A percentile compares a stretch with the other conserved stretches of the same genome.
Conservation (phyloP, 2,113 vertebrate species). For the Aspiorhynchus laticeps region DNA sequence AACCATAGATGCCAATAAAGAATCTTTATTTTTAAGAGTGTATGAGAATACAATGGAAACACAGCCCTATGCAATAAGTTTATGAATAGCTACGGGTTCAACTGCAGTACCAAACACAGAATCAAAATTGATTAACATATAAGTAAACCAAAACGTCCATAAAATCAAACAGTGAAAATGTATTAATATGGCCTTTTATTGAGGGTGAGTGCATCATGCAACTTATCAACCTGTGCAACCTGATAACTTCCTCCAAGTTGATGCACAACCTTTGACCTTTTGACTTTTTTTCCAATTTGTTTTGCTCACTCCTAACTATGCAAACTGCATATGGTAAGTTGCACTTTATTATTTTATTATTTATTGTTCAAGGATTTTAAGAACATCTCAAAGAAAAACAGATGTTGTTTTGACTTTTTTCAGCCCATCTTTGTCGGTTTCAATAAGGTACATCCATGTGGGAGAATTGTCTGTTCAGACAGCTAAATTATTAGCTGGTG, state of each 20-base stretch:
- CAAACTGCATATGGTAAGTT: not conserved
- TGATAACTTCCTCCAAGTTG: not conserved
- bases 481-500: slow-evolving; percentile 68
- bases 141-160: not conserved
- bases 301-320: not conserved
- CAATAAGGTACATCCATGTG: slow-evolving; percentile 30
- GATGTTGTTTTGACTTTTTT: slow-evolving; percentile 18
- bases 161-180: not conserved
- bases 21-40: no score
- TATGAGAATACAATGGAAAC: no score
- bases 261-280: not conserved
- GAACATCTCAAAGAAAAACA: not conserved
- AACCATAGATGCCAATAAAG: no score
- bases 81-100: no score
- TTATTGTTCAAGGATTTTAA: not conserved
- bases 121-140: not conserved
- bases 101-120: not conserved
- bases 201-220: not conserved
- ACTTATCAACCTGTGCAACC: not conserved
- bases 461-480: slow-evolving; percentile 36
- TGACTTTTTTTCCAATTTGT: not conserved
- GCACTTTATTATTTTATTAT: not conserved
- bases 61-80: no score
- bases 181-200: not conserved
- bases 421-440: slow-evolving; percentile 11